phyloP scores from a whole-genome alignment of 2,113 vertebrate species.

The Lagenorhynchus albirostris region DNA sequence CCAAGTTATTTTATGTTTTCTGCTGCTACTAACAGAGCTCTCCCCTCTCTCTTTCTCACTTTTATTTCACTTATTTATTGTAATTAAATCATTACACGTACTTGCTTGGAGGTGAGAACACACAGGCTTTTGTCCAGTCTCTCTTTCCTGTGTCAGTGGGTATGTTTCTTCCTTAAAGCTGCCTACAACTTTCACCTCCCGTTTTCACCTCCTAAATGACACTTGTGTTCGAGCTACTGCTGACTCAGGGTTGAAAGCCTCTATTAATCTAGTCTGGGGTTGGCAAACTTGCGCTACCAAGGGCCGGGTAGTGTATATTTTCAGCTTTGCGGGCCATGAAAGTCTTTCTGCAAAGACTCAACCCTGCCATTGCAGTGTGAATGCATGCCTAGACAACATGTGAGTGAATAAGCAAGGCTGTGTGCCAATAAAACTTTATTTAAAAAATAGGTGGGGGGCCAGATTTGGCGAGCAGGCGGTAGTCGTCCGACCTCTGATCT shows the following conservation, averaged over 20 bases:
- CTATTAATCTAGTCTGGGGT: rapidly evolving
- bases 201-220: neutral
- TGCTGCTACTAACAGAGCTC: rapidly evolving
- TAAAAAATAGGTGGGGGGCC: too few species aligned
- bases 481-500: neutral
- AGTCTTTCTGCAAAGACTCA: neutral
- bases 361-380: rapidly evolving
- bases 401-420: neutral
- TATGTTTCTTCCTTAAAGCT: neutral
- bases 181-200: neutral
- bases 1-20: rapidly evolving
- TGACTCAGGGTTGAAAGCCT: neutral
- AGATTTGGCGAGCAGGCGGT: rapidly evolving
- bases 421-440: neutral
- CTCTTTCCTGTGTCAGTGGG: rapidly evolving
- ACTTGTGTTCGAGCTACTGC: rapidly evolving
- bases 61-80: neutral
- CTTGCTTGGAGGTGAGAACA: rapidly evolving
- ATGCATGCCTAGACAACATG: rapidly evolving
- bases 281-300: rapidly evolving
- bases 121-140: neutral
- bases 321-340: rapidly evolving
- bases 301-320: rapidly evolving
- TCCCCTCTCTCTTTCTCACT: too few species aligned
- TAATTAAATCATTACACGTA: neutral